Evolutionary conservation across 1,140 invertebrate genomes (phyloP).

Genomic region (Leguminivora glycinivorella): DNA sequence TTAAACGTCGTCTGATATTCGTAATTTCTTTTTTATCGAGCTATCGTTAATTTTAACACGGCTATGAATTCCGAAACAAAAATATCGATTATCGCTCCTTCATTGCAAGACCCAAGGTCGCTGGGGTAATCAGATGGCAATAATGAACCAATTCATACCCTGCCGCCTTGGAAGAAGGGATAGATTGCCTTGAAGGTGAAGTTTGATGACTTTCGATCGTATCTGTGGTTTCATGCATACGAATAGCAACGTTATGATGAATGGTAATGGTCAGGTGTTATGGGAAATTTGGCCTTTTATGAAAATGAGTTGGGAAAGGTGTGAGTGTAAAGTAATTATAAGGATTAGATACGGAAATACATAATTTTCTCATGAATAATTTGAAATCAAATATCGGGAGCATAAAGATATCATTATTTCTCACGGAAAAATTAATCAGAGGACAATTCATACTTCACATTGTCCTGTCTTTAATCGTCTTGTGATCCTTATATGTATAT

Average conservation of each 20-base stretch:
- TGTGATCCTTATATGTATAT: too few species aligned
- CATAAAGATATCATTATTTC: too few species aligned
- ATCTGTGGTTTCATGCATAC: neutral
- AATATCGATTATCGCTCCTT: slow-evolving; percentile 45
- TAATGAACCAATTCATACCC: neutral
- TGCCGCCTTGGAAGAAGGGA: neutral
- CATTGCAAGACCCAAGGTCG: slow-evolving; percentile 39
- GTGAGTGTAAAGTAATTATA: neutral
- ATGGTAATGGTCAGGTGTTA: neutral
- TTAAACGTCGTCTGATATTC: too few species aligned
- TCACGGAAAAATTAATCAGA: too few species aligned
- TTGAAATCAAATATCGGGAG: too few species aligned
- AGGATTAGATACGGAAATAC: neutral
- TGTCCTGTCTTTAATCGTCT: too few species aligned
- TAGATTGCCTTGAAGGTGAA: neutral
- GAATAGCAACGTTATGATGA: neutral
- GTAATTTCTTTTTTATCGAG: neutral
- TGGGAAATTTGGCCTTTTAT: neutral
- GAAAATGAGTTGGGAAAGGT: neutral
- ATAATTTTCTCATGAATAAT: too few species aligned
- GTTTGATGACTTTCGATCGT: neutral
- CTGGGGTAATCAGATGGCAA: slow-evolving; percentile 33
- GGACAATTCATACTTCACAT: too few species aligned
- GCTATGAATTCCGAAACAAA: slow-evolving; percentile 32
- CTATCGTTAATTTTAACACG: slow-evolving; percentile 15